Base-by-base conservation (phyloP, 1,140 invertebrate genomes). In the Phthorimaea operculella region DNA sequence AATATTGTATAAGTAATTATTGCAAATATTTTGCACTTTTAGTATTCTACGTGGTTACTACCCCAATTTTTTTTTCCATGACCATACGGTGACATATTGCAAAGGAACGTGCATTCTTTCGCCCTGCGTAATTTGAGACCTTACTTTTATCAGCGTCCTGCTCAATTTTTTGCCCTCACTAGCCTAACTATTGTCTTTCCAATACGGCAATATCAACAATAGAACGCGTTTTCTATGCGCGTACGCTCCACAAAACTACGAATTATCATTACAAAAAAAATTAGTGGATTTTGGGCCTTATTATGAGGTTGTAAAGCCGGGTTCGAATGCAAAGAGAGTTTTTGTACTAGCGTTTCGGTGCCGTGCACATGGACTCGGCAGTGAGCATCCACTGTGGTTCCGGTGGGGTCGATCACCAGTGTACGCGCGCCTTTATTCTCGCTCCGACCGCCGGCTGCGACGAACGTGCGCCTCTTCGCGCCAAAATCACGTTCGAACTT, bases 321-420 rank as follows among this genome's bases (percentile, higher is more conserved):
- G 14, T 15, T 15, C 8, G 15, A 9, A 47, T 47, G 44, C 44
- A 47, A 47, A 47, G 8, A 15, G 9, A 9, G n/a, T 47, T 47
- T 47, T 47, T 47, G 44, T 47, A 28, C 21, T 28, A 28, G 44
- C 16, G 79, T 82, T 79, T 78, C 79, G 81, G 81, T 81, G 75
- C 68, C 66, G 67, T 84, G 81, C 77, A 84, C 81, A 81, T 68
- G 72, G 64, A 76, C 64, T 79, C 74, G 80, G 66, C 72, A 79
- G 78, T 80, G 74, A 66, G 74, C 71, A 79, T 72, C 72, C 72
- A 82, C 59, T 82, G 81, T 84, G 76, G 77, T 82, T 84, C 81
- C 81, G 81, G 81, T 84, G 73, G 81, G 81, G 79, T 82, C 81
- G 80, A 81, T 83, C 79, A 83, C 80, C 70, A 62, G 74, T 77